phyloP scores from a whole-genome alignment of 2,797 vertebrate species.

The Enteromius anoplus region DNA sequence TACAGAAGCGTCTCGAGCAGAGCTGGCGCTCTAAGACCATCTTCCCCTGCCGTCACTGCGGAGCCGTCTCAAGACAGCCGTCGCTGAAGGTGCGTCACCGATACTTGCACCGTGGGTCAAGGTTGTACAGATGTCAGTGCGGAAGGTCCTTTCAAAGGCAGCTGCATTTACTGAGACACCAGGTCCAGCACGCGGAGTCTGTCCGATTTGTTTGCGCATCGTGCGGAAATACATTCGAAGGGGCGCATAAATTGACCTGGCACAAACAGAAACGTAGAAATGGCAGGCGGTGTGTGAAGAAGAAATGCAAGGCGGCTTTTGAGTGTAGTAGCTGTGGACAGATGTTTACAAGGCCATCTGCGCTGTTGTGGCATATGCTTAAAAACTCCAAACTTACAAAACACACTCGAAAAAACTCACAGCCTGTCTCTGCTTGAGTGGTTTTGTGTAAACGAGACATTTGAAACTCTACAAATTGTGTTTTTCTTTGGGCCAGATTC shows the following conservation, averaged over 20 bases:
- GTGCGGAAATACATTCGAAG: constrained; percentile 80
- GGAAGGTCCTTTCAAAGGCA: constrained; percentile 74
- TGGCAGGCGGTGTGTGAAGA: constrained; percentile 47
- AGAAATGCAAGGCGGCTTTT: constrained; percentile 69
- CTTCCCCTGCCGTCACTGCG: constrained; percentile 78
- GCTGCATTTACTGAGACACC: constrained; percentile 80
- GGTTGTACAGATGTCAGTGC: constrained; percentile 75
- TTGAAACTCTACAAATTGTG: not conserved
- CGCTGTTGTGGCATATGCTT: constrained; percentile 79
- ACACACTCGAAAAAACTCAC: constrained; percentile 53
- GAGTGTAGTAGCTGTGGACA: constrained; percentile 74
- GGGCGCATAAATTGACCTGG: constrained; percentile 73
- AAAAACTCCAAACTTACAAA: constrained; percentile 62
- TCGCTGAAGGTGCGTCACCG: constrained; percentile 76
- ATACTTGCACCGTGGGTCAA: constrained; percentile 74
- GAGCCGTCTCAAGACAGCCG: constrained; percentile 72
- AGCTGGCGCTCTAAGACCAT: constrained; percentile 71
- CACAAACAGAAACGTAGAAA: constrained; percentile 63
- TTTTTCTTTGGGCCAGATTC: not conserved
- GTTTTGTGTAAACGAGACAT: not conserved
- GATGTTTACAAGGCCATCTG: constrained; percentile 73
- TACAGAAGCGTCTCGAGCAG: constrained; percentile 56
- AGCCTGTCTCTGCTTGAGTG: not conserved
- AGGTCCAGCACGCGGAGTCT: constrained; percentile 78
- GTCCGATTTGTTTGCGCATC: constrained; percentile 76